Base-by-base conservation (phyloP, 2,888 invertebrate genomes). In the Meteorus colon region DNA sequence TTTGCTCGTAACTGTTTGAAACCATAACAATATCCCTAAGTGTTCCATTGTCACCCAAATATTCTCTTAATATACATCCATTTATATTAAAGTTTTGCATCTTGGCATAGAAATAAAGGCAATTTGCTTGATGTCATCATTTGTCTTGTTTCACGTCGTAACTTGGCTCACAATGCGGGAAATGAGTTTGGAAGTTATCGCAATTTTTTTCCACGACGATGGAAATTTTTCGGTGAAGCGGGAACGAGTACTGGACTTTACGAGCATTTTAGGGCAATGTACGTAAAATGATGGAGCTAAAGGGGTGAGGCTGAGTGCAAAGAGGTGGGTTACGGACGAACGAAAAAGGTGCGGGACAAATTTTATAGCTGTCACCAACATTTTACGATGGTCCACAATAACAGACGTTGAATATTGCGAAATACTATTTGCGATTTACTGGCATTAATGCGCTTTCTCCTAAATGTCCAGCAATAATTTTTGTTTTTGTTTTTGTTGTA, bases 111-210 rank as follows among this genome's bases (percentile, higher is more conserved):
- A 31, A 62, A 62, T 62, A 62, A 62, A 62, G 62, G 62, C 62
- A 62, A 62, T 62, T 62, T 31, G 62, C 62, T 62, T 29, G 62
- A 62, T 62, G 62, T 31, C 62, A 62, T 62, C 62, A n/a, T 62
- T 29, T 62, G 62, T 62, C 62, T 62, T 62, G 62, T 62, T 62
- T 31, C 62, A 16, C 29, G n/a, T 29, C n/a, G 14, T 31, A 31
- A 62, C 31, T 62, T 62, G 62, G 62, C 62, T 29, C 27, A 62
- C 62, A 62, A 62, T 29, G 29, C 31, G 31, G n/a, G 27, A 62
- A 62, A 62, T 12, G 62, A 62, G 62, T 31, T 62, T 62, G 31
- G 14, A 31, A 29, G 62, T 62, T 62, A 62, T 62, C 6, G 62
- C 31, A 62, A 62, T 55, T 62, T 62, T 62, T 62, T 27, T 14